Evolutionary conservation across 1,140 invertebrate species (phyloP), one percentile per base, ranked within the genome.

Genomic region (Caenorhabditis remanei): DNA sequence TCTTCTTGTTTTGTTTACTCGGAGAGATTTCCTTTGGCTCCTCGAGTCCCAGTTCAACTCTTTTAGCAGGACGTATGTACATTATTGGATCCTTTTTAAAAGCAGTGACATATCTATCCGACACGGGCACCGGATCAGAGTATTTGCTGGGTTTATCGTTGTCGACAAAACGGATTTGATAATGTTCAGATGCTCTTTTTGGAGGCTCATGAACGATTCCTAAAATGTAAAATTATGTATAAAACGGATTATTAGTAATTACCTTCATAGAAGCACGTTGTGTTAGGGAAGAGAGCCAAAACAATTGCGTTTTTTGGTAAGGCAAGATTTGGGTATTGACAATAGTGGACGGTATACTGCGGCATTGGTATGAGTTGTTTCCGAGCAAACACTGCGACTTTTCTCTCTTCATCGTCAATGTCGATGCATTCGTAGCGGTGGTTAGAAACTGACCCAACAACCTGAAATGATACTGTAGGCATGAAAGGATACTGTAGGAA

Each of bases 221-320:
- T 79, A n/a, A 53, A 79, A 79, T 16, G 13, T 24, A 13, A 2
- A 50, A 21, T 24, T 79, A 11, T 13, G 5, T 21, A 24, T 0
- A 6, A 79, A 21, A 7, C 4, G 5, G 13, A 71, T n/a, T n/a
- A n/a, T 58, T 4, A 13, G 19, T 7, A 5, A 4, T 48, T 21
- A 79, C 71, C 71, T 24, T 79, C 71, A 24, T 79, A 79, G 14
- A 79, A 79, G n/a, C 71, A 79, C 6, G 71, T 79, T 50, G 71
- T 79, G 21, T 40, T 40, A 2, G 71, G 71, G 11, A 21, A 79
- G 0, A 79, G 4, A 8, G 71, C 71, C 43, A 79, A 16, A 21
- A 79, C 46, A 13, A 50, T 48, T 53, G 71, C 46, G 24, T 79
- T 79, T 50, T 50, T 24, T 24, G 43, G 71, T 4, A 79, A 41